Base-by-base conservation (phyloP, 2,113 vertebrate species). In the Scortum barcoo region DNA sequence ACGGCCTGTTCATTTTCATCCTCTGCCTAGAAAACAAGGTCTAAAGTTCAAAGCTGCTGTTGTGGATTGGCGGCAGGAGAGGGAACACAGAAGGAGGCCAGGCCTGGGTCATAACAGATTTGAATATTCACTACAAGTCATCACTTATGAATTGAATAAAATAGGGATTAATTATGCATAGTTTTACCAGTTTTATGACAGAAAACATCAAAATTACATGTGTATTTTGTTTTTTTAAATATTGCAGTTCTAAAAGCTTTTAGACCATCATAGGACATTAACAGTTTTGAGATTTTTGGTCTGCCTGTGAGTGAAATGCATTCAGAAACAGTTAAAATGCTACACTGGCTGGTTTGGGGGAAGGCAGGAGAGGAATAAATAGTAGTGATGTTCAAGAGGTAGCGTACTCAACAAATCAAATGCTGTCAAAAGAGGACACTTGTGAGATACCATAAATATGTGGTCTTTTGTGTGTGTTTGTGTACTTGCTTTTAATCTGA, bases 31-130 rank as follows among this genome's bases (percentile, higher is more conserved):
- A 94, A 94, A 94, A 93, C 91, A 86, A 92, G 92, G 95, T 94
- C 91, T 89, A 94, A 93, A 94, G 95, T 95, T 94, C 93, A 95
- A 88, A 83, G 76, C 92, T 67, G 82, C 84, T 89, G 79, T 85
- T 89, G 84, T 83, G 88, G 88, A 90, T 93, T 86, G 86, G 78
- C 72, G 65, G 84, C 75, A 66, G 76, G 54, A 80, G 80, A 69
- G 78, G 68, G 54, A 78, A 38, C 74, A 71, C 60, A 42, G 66
- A 76, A 53, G 54, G 69, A 89, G 84, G 85, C 83, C 82, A n/a
- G 69, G 72, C 72, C 51, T 26, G 70, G 67, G 75, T 86, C 67
- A 58, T 40, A 75, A 75, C 73, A 83, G n/a, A 84, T 88, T 90
- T 84, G 36, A 85, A 88, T 84, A 75, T 85, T 77, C 33, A 30